Evolutionary conservation across 2,113 vertebrate genomes (phyloP).

Genomic region (Clupea harengus): DNA sequence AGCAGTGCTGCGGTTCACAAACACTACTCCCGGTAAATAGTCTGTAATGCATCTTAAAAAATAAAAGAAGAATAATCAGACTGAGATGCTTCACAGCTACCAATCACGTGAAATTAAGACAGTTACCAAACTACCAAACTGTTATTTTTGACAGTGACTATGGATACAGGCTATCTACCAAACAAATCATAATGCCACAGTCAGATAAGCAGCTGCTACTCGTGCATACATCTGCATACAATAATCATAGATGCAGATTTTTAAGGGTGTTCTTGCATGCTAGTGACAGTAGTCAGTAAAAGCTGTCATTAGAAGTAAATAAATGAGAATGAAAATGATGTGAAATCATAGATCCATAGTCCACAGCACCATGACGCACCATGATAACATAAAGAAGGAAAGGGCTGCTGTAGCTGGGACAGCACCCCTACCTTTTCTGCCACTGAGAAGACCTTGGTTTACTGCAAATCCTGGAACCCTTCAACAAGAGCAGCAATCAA

Average conservation of each 20-base stretch:
- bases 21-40: neutral
- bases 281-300: neutral
- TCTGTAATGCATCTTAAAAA: neutral
- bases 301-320: neutral
- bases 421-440: neutral
- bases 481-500: neutral
- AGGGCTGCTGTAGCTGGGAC: neutral
- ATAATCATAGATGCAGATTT: neutral
- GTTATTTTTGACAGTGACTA: neutral
- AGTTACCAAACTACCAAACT: neutral
- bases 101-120: neutral
- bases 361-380: neutral
- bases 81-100: neutral
- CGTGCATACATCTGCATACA: neutral
- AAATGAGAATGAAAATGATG: neutral
- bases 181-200: neutral
- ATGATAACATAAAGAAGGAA: neutral
- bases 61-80: neutral
- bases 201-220: neutral
- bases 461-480: neutral
- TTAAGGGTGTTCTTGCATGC: neutral
- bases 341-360: neutral
- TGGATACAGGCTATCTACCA: neutral
- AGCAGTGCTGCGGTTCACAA: neutral
- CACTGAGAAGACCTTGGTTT: neutral